Conservation (phyloP, 1,140 invertebrate genomes). For the Scaptomyza graminum region DNA sequence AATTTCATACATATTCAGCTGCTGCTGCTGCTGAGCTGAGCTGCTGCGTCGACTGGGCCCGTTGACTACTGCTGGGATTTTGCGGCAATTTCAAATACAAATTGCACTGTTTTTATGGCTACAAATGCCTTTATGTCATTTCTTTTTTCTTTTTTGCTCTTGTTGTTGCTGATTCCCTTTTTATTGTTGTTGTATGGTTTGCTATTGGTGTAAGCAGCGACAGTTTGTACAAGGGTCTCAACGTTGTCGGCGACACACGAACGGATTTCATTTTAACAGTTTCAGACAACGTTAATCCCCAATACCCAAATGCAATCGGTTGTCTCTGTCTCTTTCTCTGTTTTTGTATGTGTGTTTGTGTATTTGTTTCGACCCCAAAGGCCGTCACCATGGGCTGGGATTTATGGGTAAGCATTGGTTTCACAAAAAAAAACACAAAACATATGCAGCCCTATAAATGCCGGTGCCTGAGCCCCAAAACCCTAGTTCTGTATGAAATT, state of each 20-base stretch:
- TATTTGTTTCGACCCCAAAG: constrained; percentile 37
- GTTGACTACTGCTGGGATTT: constrained; percentile 71
- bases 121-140: constrained; percentile 74
- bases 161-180: constrained; percentile 10
- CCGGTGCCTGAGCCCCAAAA: constrained; percentile 27
- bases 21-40: constrained; percentile 33
- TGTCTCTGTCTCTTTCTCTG: constrained; percentile 33
- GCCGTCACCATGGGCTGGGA: constrained; percentile 48
- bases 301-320: constrained; percentile 81
- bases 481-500: constrained; percentile 17
- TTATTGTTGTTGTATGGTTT: constrained; percentile 9
- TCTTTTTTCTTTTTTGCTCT: constrained; percentile 54
- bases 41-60: constrained; percentile 37
- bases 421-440: background rate
- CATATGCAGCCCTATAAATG: constrained; percentile 53
- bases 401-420: constrained; percentile 56
- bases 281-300: constrained; percentile 78
- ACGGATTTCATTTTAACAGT: constrained; percentile 79
- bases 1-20: constrained; percentile 75
- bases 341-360: constrained; percentile 41
- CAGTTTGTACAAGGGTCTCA: constrained; percentile 72
- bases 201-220: constrained; percentile 63
- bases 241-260: constrained; percentile 62
- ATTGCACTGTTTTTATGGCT: constrained; percentile 81
- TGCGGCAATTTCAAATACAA: constrained; percentile 82